Evolutionary conservation across 1,140 invertebrate species (phyloP), one percentile per base, ranked within the genome.

Genomic region (Drosophila repleta): DNA sequence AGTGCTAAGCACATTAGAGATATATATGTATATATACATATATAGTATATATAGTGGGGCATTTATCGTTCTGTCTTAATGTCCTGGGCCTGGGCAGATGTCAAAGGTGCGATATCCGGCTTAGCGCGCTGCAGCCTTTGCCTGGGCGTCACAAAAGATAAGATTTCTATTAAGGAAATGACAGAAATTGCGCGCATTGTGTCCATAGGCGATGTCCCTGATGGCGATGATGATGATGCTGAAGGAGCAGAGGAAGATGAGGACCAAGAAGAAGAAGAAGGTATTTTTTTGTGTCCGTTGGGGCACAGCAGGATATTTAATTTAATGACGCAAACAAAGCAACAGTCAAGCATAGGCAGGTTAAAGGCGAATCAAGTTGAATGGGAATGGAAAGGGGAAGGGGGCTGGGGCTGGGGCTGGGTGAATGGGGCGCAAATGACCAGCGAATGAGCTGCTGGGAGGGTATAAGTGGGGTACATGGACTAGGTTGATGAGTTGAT

Each of bases 141-240:
- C 21, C 37, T 60, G 56, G 66, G 85, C 70, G 58, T 68, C 71
- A 67, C 76, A 90, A 88, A 85, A 89, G 85, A 89, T 89, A 90
- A 90, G 87, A 90, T 84, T 89, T 89, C 87, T 89, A 89, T 89
- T 89, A 89, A 89, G 85, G 75, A 89, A 89, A 89, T 89, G 85
- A 90, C 71, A 67, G 75, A 76, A 89, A 89, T 89, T 90, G 78
- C 74, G 43, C 63, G 67, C 77, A 79, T 89, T 89, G 80, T 88
- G 66, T 71, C 41, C 39, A 53, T 37, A 58, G 60, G 24, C 29
- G 21, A 43, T 58, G 60, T n/a, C n/a, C n/a, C n/a, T n/a, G n/a
- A n/a, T n/a, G n/a, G n/a, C n/a, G n/a, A 21, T 24, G 21, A 2
- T 29, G 53, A 43, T 10, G 11, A 15, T 26, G 57, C 39, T 62